Evolutionary conservation across 2,797 vertebrate genomes (phyloP), one percentile per base, ranked within the genome.

Genomic region (Cygnus olor): DNA sequence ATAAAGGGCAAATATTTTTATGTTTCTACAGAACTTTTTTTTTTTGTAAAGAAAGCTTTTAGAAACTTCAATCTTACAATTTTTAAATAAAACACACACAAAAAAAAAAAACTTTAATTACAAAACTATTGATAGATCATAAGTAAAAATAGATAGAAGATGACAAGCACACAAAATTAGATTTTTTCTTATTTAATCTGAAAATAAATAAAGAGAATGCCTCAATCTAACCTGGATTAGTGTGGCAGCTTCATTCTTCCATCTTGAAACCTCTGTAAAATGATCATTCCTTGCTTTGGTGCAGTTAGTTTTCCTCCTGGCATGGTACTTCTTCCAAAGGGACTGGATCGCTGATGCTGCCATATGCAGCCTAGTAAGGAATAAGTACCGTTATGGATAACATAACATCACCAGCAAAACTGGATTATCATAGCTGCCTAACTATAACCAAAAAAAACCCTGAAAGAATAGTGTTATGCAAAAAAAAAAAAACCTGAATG

Each of bases 211-310:
- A 79, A 78, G 11, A 58, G n/a, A 89, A 57, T 34, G 58, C 17
- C 60, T 57, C 32, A 94, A 80, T 96, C 83, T 40, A 94, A 99
- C 99, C 99, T 99, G 99, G 97, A 99, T 99, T 85, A 98, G 70
- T 56, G 98, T 97, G 73, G 99, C 99, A 89, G 99, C 98, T 74
- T 96, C 93, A 80, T 98, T 85, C 61, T 71, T 98, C 64, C 90
- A 44, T 77, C 90, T 94, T 49, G 92, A 68, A 58, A 44, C 13
- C 63, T 47, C 72, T 32, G 28, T 14, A 30, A 44, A 84, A n/a
- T 54, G 61, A 86, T 36, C 7, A 68, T 70, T 65, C 40, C 84
- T 54, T 82, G 68, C 78, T 90, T 91, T 82, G 73, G 21, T 89
- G 38, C 56, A 77, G 64, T 44, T 10, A 40, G 21, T 80, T 60